These are phyloP conservation scores for Pyrrhia umbra DNA, from an alignment of 2,888 invertebrate genomes.

Conservation along the genomic window DNA sequence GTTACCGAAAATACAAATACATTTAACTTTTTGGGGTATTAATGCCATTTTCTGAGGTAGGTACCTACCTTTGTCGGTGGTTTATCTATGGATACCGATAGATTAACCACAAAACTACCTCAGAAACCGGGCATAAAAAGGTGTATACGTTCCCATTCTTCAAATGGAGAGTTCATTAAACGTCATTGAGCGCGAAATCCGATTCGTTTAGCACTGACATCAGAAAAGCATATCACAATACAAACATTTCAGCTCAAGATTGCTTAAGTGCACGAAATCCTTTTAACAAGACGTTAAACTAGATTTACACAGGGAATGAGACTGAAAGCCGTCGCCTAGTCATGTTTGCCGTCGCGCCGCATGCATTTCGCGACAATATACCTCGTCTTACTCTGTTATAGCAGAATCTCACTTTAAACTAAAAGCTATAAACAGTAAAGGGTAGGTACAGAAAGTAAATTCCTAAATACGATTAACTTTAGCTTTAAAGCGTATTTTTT, in stretches of 20 bases:
- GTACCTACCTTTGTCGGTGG: no score
- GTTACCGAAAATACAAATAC: no score
- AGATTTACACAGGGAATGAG: conserved; percentile 62
- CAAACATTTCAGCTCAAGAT: conserved; percentile 47
- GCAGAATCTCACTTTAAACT: conserved; percentile 32
- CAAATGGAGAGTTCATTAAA: conserved; percentile 23
- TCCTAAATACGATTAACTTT: no score
- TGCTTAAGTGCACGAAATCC: conserved; percentile 59
- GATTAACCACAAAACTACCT: no score
- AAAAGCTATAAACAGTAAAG: no score
- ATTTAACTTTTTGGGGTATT: no score
- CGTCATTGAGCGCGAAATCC: conserved; percentile 1
- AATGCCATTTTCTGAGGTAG: no score
- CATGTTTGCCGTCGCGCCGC: conserved; percentile 45
- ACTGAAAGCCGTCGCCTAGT: conserved; percentile 42
- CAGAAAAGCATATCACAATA: conserved; percentile 7
- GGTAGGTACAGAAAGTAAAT: no score
- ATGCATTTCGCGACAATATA: conserved; percentile 54
- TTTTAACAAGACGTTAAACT: conserved; percentile 63
- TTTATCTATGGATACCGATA: no score
- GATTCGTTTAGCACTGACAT: conserved; percentile 8
- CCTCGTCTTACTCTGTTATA: conserved; percentile 31
- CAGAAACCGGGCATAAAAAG: no score
- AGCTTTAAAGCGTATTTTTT: no score
- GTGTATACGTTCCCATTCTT: no score